Conservation (phyloP, 2,113 vertebrate genomes). For the Hemiscyllium ocellatum region DNA sequence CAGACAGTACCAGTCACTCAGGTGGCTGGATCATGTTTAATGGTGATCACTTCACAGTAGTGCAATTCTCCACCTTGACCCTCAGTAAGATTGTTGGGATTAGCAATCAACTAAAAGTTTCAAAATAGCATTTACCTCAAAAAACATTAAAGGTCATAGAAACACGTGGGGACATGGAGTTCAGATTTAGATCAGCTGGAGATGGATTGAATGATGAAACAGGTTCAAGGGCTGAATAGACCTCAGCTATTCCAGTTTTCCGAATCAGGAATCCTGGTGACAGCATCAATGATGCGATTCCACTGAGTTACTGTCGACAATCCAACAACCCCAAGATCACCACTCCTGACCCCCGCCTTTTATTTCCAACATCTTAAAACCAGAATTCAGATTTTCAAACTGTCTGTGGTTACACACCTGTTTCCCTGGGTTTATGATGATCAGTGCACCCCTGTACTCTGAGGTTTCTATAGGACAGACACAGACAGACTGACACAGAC, state of each 20-base stretch:
- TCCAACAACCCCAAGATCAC: background rate
- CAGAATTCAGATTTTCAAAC: background rate
- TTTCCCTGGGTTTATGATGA: background rate
- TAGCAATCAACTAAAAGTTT: background rate
- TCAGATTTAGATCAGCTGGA: background rate
- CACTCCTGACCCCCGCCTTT: background rate
- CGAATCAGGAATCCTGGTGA: background rate
- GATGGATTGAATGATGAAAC: background rate
- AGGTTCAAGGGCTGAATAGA: background rate
- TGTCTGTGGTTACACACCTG: background rate
- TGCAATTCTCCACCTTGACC: background rate
- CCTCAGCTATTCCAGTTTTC: background rate
- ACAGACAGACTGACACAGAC: background rate
- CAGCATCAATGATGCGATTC: background rate
- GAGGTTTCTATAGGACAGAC: background rate
- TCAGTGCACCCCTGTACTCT: background rate
- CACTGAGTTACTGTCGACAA: background rate
- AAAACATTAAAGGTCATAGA: background rate
- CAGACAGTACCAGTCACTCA: too few species aligned
- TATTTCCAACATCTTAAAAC: background rate
- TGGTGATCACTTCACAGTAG: too few species aligned
- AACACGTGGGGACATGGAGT: background rate
- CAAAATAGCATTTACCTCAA: background rate
- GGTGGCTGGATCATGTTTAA: too few species aligned
- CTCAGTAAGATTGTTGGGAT: background rate